Conservation (phyloP, 2,888 invertebrate genomes). For the Neoaliturus tenellus region DNA sequence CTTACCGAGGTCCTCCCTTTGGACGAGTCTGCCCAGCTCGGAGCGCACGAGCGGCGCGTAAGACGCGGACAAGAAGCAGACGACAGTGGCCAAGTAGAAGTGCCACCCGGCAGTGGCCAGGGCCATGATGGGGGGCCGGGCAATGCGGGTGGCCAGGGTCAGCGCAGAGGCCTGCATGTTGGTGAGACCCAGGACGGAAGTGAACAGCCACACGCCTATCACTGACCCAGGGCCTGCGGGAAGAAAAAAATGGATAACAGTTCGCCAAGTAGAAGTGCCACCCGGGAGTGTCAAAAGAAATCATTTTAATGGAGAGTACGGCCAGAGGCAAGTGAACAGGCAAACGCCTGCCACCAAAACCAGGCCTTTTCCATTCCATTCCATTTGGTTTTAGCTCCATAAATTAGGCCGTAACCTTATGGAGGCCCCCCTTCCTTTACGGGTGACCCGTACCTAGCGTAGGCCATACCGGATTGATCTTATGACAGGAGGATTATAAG, state of each 20-base stretch:
- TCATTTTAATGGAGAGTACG: too few species aligned
- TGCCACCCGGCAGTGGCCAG: not conserved
- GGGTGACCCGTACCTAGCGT: too few species aligned
- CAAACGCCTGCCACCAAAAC: too few species aligned
- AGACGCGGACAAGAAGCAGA: not conserved
- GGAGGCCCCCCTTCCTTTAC: too few species aligned
- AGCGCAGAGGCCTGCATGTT: not conserved
- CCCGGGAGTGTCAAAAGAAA: too few species aligned
- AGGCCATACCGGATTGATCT: too few species aligned
- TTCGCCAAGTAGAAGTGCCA: too few species aligned
- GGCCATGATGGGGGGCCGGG: conserved; percentile 10
- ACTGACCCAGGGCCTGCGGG: not conserved
- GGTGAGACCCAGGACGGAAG: not conserved
- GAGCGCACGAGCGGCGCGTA: conserved; percentile 10
- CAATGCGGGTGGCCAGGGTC: not conserved
- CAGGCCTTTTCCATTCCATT: too few species aligned
- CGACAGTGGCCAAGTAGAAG: conserved; percentile 16
- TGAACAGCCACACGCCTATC: conserved; percentile 31
- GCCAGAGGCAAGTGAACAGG: too few species aligned
- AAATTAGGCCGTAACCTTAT: too few species aligned
- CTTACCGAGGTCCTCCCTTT: not conserved
- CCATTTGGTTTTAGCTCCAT: too few species aligned
- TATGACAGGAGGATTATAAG: too few species aligned
- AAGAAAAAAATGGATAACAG: not conserved
- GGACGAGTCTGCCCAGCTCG: not conserved